Evolutionary conservation across 2,888 invertebrate genomes (phyloP), one percentile per base, ranked within the genome.

Genomic region (Pachydiplax longipennis): DNA sequence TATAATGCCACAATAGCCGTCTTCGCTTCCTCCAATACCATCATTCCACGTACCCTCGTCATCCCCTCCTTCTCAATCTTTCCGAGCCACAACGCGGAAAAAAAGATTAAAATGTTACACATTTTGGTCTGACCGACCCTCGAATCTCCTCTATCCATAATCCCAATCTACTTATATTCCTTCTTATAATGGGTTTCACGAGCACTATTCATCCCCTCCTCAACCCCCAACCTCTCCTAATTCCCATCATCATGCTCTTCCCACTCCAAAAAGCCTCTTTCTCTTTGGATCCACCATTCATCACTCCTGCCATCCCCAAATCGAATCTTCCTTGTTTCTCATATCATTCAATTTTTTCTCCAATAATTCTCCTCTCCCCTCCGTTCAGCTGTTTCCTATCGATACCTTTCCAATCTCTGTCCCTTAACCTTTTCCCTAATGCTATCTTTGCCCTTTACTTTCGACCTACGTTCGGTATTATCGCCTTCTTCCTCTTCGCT

Each of bases 311-410:
- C 83, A 83, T 83, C 83, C 48, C 58, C 35, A 83, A 83, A 83
- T 83, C 83, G 53, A 83, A 58, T 83, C 83, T 58, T 83, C 83
- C 83, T 83, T 83, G 83, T 83, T 83, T 83, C 83, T 83, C 83
- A 83, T 83, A 83, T 83, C 83, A 83, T 83, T 83, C 83, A 83
- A 83, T 83, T 83, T 83, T 83, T 83, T 58, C 58, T 58, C 48
- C 73, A 25, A 25, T 73, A 73, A 73, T 73, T 73, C 73, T 31
- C 31, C 31, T 73, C 0, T n/a, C 18, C 73, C 73, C 25, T 25
- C 73, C 53, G 18, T 18, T 53, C 53, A 18, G 53, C 18, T 53
- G 53, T 53, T 53, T 53, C 18, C 53, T 53, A 53, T 53, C 53
- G 53, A 53, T 53, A 53, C 53, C 53, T 53, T 53, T 53, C 53